A percentile compares a stretch with the other conserved stretches of the same genome.
These are phyloP conservation scores for Aplochiton taeniatus DNA, from an alignment of 2,797 vertebrate genomes.

Conservation along the genomic window DNA sequence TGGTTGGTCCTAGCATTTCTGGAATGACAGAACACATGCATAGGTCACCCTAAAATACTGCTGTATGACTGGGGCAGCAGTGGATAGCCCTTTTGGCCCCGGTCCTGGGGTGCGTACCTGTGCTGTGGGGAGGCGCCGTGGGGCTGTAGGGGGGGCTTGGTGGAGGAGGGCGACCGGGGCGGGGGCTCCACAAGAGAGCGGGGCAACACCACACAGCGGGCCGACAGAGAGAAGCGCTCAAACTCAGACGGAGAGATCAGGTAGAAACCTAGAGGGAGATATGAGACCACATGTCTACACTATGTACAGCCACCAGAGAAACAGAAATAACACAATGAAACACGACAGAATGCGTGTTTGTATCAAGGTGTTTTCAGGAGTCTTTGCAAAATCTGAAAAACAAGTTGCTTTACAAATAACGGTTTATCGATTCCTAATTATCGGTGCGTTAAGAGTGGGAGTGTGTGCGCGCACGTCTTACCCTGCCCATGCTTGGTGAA, in stretches of 20 bases:
- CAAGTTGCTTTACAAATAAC: no score
- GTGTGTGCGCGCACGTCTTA: conserved; percentile 38
- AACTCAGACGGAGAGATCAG: conserved; percentile 97
- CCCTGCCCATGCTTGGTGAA: conserved; percentile 95
- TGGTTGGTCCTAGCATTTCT: conserved; percentile 56
- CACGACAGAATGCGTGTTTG: no score
- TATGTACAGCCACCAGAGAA: not conserved
- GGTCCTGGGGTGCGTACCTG: conserved; percentile 64
- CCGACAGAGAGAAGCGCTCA: conserved; percentile 94
- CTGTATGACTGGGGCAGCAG: not conserved
- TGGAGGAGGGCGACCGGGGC: conserved; percentile 49
- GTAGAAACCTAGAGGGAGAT: conserved; percentile 85
- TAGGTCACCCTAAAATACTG: not conserved
- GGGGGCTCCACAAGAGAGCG: conserved; percentile 83
- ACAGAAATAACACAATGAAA: not conserved
- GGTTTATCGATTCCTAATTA: no score
- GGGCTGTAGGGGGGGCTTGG: conserved; percentile 43
- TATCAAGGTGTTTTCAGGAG: no score
- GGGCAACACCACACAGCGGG: conserved; percentile 89
- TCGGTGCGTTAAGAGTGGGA: not conserved
- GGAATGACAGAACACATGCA: conserved; percentile 25
- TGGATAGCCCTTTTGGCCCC: not conserved
- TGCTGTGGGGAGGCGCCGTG: conserved; percentile 66
- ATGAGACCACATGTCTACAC: no score
- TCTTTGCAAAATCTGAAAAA: no score